Conservation (phyloP, 2,888 invertebrate species). For the Schrankia costaestrigalis region DNA sequence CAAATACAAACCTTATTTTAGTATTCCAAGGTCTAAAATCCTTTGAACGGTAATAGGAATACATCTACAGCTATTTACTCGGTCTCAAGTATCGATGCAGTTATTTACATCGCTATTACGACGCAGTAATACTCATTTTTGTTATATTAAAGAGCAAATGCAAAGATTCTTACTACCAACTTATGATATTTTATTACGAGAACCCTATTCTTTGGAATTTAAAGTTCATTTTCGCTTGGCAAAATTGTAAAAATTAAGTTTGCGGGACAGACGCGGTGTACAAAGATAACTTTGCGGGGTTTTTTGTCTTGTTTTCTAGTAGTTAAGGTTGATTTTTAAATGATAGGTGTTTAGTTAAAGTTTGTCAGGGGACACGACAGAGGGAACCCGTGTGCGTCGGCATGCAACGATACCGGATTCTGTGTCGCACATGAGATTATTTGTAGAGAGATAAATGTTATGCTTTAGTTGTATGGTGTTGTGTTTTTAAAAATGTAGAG, state of each 20-base stretch:
- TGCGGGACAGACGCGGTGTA: conserved; percentile 21
- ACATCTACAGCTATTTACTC: conserved; percentile 17
- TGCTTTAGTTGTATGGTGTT: no score
- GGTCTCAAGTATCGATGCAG: conserved; percentile 21
- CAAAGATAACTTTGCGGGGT: conserved; percentile 11
- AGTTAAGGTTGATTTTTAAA: conserved; percentile 17
- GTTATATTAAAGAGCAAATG: conserved; percentile 22
- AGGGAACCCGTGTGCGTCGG: conserved; percentile 68
- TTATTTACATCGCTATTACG: conserved; percentile 26
- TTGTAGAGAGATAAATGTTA: conserved; percentile 26
- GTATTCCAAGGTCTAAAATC: not conserved
- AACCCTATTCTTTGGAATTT: not conserved
- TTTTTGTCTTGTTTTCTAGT: not conserved
- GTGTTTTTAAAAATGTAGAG: no score
- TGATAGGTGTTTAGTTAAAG: conserved; percentile 9
- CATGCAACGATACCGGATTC: conserved; percentile 62
- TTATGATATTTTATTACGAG: not conserved
- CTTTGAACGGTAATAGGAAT: conserved; percentile 1
- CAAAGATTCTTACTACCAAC: conserved; percentile 3
- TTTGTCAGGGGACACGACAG: conserved; percentile 50
- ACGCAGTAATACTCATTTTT: conserved; percentile 23
- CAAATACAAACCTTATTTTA: conserved; percentile 8
- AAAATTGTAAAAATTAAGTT: conserved; percentile 4
- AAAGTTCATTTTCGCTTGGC: conserved; percentile 6
- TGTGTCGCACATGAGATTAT: conserved; percentile 40